Conservation (phyloP, 2,113 vertebrate species). For the Macrotis lagotis region DNA sequence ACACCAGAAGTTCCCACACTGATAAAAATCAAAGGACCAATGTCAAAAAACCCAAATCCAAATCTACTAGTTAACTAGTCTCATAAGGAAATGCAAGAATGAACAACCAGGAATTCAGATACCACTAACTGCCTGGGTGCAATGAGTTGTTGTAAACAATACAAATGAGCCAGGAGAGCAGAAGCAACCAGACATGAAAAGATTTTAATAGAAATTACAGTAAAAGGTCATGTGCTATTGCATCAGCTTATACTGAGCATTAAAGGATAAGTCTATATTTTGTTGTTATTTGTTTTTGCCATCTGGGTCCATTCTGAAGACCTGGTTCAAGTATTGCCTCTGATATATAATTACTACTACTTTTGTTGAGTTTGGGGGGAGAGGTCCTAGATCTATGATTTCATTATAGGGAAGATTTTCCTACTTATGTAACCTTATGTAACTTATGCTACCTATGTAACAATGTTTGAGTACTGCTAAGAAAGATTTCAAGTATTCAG, state of each 20-base stretch:
- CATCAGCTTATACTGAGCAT: conserved; percentile 81
- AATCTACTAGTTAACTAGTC: conserved; percentile 54
- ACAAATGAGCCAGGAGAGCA: conserved; percentile 87
- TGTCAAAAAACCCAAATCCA: background rate
- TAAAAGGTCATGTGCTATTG: conserved; percentile 87
- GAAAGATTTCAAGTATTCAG: background rate
- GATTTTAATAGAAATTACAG: conserved; percentile 89
- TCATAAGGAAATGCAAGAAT: conserved; percentile 87
- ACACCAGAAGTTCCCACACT: background rate
- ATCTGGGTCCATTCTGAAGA: conserved; percentile 73
- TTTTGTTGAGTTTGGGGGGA: background rate
- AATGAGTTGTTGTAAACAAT: conserved; percentile 89
- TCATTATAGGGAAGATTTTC: background rate
- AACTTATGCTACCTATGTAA: background rate
- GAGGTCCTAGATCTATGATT: background rate
- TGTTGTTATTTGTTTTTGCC: conserved; percentile 2
- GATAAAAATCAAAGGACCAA: background rate
- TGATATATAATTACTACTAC: background rate
- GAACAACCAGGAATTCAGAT: conserved; percentile 89
- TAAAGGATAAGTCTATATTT: conserved; percentile 85
- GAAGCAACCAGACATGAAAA: conserved; percentile 89
- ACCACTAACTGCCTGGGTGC: conserved; percentile 85
- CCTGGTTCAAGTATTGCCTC: background rate
- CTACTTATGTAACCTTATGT: background rate
- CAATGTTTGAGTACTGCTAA: background rate